A percentile compares a stretch with the other conserved stretches of the same genome.
These are phyloP conservation scores for Cancer borealis DNA, from an alignment of 2,888 invertebrate species.

Conservation along the genomic window DNA sequence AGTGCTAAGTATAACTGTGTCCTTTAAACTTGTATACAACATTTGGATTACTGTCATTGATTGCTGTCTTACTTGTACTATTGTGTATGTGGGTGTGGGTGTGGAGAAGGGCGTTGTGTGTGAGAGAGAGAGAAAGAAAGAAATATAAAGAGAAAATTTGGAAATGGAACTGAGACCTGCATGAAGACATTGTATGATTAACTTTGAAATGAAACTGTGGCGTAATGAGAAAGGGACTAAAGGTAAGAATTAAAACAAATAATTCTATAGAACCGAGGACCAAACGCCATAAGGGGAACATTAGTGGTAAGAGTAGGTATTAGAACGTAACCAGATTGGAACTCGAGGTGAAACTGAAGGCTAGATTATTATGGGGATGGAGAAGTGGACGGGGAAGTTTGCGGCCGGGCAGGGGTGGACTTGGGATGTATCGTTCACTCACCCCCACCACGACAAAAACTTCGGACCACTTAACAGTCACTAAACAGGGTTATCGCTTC, in stretches of 20 bases:
- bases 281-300: neutral
- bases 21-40: neutral
- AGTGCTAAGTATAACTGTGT: neutral
- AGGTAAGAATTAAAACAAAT: neutral
- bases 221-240: neutral
- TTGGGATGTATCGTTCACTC: neutral
- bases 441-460: slow-evolving; percentile 40
- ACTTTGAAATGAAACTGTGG: neutral
- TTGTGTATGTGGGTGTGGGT: neutral
- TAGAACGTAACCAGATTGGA: slow-evolving; percentile 1
- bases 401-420: neutral
- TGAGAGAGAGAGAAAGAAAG: slow-evolving; percentile 22
- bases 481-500: slow-evolving; percentile 38
- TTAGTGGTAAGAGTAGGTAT: neutral
- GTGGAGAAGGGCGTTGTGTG: neutral
- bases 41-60: slow-evolving; percentile 3
- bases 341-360: slow-evolving; percentile 23
- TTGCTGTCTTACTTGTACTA: neutral
- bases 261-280: neutral
- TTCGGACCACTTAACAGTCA: neutral
- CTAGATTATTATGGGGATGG: neutral
- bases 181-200: neutral
- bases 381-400: neutral
- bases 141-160: neutral
- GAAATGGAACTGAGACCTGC: neutral